Evolutionary conservation across 2,113 vertebrate species (phyloP).

Genomic region (Glaucomys volans): DNA sequence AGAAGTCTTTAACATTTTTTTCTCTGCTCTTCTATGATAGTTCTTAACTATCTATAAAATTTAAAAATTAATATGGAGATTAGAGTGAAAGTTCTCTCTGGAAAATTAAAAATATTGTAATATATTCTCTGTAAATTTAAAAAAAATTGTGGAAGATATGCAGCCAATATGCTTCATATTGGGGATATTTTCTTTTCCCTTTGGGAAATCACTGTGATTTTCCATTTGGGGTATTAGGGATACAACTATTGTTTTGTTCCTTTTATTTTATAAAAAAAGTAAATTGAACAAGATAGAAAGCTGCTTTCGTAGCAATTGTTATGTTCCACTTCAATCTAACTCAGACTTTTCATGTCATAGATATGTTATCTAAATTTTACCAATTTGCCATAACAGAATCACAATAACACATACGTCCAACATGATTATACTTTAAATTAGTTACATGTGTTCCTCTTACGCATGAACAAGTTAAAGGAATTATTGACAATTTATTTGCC

Average conservation of each 20-base stretch:
- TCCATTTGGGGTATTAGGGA: not conserved
- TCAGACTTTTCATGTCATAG: not conserved
- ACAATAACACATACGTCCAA: not conserved
- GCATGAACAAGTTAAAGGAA: not conserved
- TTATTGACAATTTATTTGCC: not conserved
- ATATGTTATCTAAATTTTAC: not conserved
- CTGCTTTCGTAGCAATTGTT: not conserved
- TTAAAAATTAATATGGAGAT: not conserved
- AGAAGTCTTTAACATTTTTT: not conserved
- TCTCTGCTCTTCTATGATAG: not conserved
- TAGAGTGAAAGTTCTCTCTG: not conserved
- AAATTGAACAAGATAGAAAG: not conserved
- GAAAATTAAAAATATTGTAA: not conserved
- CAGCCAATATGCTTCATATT: not conserved
- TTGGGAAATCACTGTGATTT: not conserved
- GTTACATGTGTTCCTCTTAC: not conserved
- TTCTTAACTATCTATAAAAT: not conserved
- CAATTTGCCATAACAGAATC: not conserved
- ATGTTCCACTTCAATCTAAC: not conserved
- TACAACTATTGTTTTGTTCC: not conserved
- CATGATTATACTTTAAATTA: not conserved
- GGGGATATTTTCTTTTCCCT: not conserved
- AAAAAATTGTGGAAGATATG: not conserved
- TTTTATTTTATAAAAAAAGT: not conserved
- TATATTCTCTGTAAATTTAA: not conserved